phyloP scores from a whole-genome alignment of 2,888 invertebrate genomes.

The Chironomus riparius region DNA sequence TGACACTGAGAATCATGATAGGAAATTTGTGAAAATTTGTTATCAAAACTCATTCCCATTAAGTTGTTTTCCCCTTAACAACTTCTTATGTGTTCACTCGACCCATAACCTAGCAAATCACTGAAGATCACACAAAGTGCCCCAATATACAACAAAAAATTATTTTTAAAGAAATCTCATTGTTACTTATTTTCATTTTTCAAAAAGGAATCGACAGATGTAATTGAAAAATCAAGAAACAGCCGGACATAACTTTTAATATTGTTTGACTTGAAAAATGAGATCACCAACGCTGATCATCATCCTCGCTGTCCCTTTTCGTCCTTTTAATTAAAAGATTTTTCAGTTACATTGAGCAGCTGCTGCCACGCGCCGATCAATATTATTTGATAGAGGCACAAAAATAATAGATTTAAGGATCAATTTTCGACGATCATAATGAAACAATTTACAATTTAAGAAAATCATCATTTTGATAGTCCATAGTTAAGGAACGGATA shows the following conservation, averaged over 20 bases:
- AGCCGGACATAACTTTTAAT: not conserved
- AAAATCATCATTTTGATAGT: not conserved
- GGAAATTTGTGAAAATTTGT: no score
- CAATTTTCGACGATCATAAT: not conserved
- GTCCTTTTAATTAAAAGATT: slow-evolving; percentile 21
- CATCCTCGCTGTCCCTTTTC: not conserved
- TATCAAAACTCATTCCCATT: no score
- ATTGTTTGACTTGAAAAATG: not conserved
- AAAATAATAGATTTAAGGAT: not conserved
- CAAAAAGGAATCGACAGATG: not conserved
- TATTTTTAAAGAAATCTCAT: no score
- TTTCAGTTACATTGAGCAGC: not conserved
- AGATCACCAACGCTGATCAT: not conserved
- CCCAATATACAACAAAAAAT: no score
- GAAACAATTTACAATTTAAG: not conserved
- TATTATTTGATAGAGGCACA: not conserved
- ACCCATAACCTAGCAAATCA: no score
- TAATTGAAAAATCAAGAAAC: not conserved
- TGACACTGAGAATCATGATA: no score
- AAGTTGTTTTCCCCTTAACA: no score
- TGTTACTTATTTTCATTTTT: no score
- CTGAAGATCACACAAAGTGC: no score
- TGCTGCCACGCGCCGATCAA: slow-evolving; percentile 16
- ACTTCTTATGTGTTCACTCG: no score
- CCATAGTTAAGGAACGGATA: not conserved